A percentile compares a stretch with the other conserved stretches of the same genome.
phyloP scores from a whole-genome alignment of 2,113 vertebrate genomes.

The Archocentrus centrarchus region DNA sequence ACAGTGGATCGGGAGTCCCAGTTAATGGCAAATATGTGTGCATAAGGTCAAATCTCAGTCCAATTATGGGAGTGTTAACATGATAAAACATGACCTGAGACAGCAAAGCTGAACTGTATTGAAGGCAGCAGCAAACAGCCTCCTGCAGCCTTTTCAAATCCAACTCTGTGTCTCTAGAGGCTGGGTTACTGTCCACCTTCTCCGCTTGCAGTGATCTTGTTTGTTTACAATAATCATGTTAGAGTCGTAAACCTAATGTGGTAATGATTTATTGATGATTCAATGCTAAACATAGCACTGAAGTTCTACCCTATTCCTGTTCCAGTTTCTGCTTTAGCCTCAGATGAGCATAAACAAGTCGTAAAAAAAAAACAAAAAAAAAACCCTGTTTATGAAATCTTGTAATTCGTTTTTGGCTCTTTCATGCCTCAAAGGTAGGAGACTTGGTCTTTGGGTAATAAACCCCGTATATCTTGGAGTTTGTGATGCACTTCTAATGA shows the following conservation, averaged over 20 bases:
- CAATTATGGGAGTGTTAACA: background rate
- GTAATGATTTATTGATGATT: conserved; percentile 45
- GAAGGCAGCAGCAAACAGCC: background rate
- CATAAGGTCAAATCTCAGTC: background rate
- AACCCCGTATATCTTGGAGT: background rate
- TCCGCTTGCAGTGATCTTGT: conserved; percentile 1
- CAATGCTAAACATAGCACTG: conserved; percentile 31
- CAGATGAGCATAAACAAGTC: conserved; percentile 10
- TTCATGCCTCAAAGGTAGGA: background rate
- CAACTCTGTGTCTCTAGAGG: background rate
- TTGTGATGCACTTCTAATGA: background rate
- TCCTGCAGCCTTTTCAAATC: background rate
- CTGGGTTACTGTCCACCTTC: background rate
- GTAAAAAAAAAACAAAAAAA: background rate
- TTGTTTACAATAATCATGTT: conserved; percentile 11
- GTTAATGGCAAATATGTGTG: background rate
- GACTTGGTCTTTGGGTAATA: background rate
- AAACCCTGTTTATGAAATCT: conserved; percentile 4
- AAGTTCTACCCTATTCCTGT: conserved; percentile 17
- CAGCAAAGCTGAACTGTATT: background rate
- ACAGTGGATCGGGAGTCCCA: background rate
- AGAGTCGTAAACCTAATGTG: conserved; percentile 21
- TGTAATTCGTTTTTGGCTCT: conserved; percentile 3
- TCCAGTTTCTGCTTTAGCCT: conserved; percentile 8
- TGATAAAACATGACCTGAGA: background rate